Base-by-base conservation (phyloP, 2,797 vertebrate species). In the Catharus ustulatus region DNA sequence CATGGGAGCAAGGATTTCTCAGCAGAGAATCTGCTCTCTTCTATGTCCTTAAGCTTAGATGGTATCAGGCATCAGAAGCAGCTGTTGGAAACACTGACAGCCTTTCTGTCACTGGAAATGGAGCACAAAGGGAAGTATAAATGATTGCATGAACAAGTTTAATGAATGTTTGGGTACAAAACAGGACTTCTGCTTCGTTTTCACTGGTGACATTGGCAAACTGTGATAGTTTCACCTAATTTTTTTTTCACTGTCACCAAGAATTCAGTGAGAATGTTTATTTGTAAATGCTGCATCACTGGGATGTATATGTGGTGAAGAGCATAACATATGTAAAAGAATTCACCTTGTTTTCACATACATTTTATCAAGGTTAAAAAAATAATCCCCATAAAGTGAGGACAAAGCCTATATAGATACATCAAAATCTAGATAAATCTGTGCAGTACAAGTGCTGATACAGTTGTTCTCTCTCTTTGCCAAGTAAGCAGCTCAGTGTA, bases 401-500 rank as follows among this genome's bases (percentile, higher is more conserved):
- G 38, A 84, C 76, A 89, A 86, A 73, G 42, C 58, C 51, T 42
- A 6, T 43, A 61, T 10, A 74, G n/a, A 58, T 62, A 30, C 57
- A 75, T 38, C 15, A 34, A 80, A 90, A 90, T 42, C 43, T n/a
- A 77, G 45, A 76, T 36, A 76, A 84, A 94, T 77, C 75, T 80
- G 61, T 85, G 62, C 66, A 62, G 40, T 24, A 32, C 38, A 67
- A 89, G 63, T 52, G 84, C 91, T 94, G 77, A 91, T 73, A 29
- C 73, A 40, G 62, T 59, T 51, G 48, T 71, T 94, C 83, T 93
- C 42, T 61, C 78, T 84, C 57, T 88, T 89, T 93, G 90, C 77
- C 79, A 86, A 93, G 90, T 68, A 93, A 92, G 79, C 92, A 93
- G 40, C 43, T 87, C 62, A 29, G 40, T n/a, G 69, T 80, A 91